Evolutionary conservation across 2,888 invertebrate genomes (phyloP).

Genomic region (Melolontha melolontha): DNA sequence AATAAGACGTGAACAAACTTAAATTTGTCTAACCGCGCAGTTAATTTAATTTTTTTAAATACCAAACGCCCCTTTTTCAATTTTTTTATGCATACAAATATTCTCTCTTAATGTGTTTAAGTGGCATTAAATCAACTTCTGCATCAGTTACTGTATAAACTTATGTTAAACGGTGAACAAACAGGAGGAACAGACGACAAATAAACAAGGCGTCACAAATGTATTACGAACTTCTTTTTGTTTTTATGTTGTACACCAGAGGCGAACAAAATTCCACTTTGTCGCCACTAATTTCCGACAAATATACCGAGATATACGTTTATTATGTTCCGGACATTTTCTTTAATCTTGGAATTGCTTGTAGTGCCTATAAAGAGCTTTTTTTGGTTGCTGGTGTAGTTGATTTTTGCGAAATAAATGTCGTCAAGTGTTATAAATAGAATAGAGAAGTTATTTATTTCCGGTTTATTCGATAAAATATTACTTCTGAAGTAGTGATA

Average conservation of each 20-base stretch:
- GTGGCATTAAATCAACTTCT: conserved; percentile 32
- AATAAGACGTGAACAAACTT: too few species aligned
- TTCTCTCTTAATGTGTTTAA: conserved; percentile 12
- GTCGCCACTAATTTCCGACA: background rate
- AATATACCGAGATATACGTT: background rate
- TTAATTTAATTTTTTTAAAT: too few species aligned
- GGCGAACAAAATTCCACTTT: conserved; percentile 5
- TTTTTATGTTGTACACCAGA: background rate
- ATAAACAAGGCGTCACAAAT: conserved; percentile 25
- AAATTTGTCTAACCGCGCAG: too few species aligned
- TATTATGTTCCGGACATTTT: conserved; percentile 8
- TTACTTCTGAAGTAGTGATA: too few species aligned
- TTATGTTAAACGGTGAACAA: conserved; percentile 13
- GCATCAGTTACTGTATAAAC: conserved; percentile 5
- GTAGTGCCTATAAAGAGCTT: too few species aligned
- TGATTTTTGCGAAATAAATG: too few species aligned
- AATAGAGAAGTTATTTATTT: too few species aligned
- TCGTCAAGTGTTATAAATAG: too few species aligned
- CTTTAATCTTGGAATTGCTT: too few species aligned
- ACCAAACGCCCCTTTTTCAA: too few species aligned
- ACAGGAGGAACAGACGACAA: conserved; percentile 15
- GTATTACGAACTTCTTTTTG: conserved; percentile 17
- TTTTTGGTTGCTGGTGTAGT: too few species aligned
- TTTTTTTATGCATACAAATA: conserved; percentile 5
- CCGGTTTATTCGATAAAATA: too few species aligned